phyloP scores from a whole-genome alignment of 1,140 invertebrate species.

The Mercenaria mercenaria region DNA sequence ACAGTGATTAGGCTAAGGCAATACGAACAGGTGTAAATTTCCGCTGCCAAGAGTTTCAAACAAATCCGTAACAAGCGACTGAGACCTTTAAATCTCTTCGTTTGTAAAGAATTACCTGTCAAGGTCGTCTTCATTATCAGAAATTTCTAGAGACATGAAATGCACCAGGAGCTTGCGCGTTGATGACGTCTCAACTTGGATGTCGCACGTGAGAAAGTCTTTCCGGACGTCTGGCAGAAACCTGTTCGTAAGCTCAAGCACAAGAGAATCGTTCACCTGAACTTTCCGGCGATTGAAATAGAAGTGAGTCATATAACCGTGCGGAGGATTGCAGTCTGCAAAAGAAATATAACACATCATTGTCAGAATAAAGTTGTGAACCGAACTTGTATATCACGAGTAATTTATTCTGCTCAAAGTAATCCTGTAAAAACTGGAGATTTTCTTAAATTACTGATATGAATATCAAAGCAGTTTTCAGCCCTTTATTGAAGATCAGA shows the following conservation, averaged over 20 bases:
- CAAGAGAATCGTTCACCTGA: conserved; percentile 48
- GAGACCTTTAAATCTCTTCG: too few relatives aligned
- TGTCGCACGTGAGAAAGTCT: conserved; percentile 53
- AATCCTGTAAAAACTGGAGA: too few relatives aligned
- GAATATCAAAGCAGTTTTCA: too few relatives aligned
- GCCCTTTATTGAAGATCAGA: too few relatives aligned
- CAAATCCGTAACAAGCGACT: too few relatives aligned
- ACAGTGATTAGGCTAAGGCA: too few relatives aligned
- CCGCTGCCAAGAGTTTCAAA: too few relatives aligned
- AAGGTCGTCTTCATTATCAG: neutral
- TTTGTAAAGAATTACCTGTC: too few relatives aligned
- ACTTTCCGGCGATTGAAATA: conserved; percentile 19
- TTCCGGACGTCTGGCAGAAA: conserved; percentile 44
- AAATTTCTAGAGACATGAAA: conserved; percentile 62
- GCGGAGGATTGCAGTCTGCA: conserved; percentile 7
- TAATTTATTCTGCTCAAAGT: neutral
- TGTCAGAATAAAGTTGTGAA: neutral
- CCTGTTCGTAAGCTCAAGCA: conserved; percentile 59
- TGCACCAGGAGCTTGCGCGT: conserved; percentile 56
- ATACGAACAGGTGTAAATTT: too few relatives aligned
- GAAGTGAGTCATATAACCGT: conserved; percentile 58
- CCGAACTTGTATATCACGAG: neutral
- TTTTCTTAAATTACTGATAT: too few relatives aligned
- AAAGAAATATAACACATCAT: neutral
- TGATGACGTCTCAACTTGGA: conserved; percentile 49